Evolutionary conservation across 2,113 vertebrate species (phyloP), one percentile per base, ranked within the genome.

Genomic region (Hippotragus niger): DNA sequence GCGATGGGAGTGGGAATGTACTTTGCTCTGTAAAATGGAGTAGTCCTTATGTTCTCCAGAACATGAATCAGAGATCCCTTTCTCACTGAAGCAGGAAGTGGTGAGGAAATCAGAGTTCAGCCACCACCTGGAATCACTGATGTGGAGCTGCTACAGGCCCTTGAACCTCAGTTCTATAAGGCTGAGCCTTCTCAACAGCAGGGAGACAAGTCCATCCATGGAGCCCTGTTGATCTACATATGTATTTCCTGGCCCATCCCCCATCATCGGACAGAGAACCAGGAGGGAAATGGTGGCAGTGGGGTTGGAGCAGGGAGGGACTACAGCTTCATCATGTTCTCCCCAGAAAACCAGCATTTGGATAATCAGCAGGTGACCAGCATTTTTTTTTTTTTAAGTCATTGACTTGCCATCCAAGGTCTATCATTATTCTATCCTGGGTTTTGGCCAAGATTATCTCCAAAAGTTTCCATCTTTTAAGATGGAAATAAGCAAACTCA

Each of bases 321-420:
- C 80, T 62, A 64, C 7, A 45, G 50, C 64, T 47, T 57, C 23
- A 55, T 71, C 23, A 47, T 6, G 7, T 29, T 82, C 52, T 62
- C 31, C 43, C 40, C n/a, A 76, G 57, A 85, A 93, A 90, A 74
- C 5, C 27, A 90, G 40, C 21, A 52, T 81, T 94, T 93, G 80
- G 23, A 82, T 47, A 67, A 36, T 50, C 55, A 97, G 52, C 80
- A 92, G 90, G 55, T 80, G 40, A 93, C 33, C 7, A 11, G 74
- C 64, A n/a, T 4, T 0, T 80, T 93, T 43, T 43, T 85, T 85
- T 82, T n/a, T 36, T 4, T 57, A 92, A 67, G 95, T 89, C 71
- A 47, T 19, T 94, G 62, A 89, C 86, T 96, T 96, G 96, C 11
- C 88, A 89, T 94, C 94, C 78, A 94, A 96, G 57, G 29, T 57